Base-by-base conservation (phyloP, 2,113 vertebrate genomes). In the Rhinolophus ferrumequinum region DNA sequence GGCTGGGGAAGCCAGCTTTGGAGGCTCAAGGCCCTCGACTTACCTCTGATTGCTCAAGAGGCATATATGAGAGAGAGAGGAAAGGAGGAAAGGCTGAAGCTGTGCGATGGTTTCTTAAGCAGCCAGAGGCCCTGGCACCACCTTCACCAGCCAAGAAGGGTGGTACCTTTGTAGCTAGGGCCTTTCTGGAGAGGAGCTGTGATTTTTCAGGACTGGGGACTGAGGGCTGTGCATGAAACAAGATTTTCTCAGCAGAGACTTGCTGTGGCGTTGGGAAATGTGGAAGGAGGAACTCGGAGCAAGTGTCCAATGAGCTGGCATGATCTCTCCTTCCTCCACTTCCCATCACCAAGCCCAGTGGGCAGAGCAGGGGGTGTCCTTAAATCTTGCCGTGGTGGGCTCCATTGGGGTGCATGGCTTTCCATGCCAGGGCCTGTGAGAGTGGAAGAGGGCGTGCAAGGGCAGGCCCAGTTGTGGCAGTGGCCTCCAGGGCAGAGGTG, bases 11-110 rank as follows among this genome's bases (percentile, higher is more conserved):
- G 44, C 33, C 38, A 77, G 38, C 44, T 60, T 35, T 21, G 38
- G 70, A 90, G 75, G 44, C 54, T 10, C 52, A 19, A 12, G 60
- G 26, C 75, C 69, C 80, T 41, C 21, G 2, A 28, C 60, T 75
- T 60, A 73, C 38, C 50, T 56, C 52, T 4, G 50, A 14, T 66
- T 95, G 76, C 62, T 95, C 62, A 60, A 95, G 94, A 89, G 93
- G 38, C 90, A 3, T 66, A 1, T 56, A 9, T 41, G 60, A 76
- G 64, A 19, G 28, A 75, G 35, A 76, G 72, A 64, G 35, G 26
- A 35, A 62, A 47, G 79, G 35, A 41, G 38, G 69, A 9, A 24
- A 83, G 75, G 19, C 35, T 10, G 6, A 47, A n/a, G 50, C 18
- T 6, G 1, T 8, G 22, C 16, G 6, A 54, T 72, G 82, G 52